Percentiles rank a stretch among this genome's conserved stretches.
Evolutionary conservation across 2,113 vertebrate genomes (phyloP).

Genomic region (Grus americana): DNA sequence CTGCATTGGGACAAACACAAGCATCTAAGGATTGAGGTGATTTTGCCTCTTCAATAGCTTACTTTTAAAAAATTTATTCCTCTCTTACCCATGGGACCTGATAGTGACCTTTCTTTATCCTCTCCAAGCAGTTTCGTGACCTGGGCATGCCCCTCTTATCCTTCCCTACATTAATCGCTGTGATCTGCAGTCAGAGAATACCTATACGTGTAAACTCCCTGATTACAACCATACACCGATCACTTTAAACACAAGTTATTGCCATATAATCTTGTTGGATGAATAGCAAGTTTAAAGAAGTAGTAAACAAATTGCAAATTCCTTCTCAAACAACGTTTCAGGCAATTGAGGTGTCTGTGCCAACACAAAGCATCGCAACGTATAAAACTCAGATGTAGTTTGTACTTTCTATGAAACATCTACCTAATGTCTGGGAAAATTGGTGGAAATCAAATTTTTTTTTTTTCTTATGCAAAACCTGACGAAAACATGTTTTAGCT

Average conservation of each 20-base stretch:
- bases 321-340: neutral
- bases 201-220: neutral
- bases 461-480: neutral
- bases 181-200: neutral
- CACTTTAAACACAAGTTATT: neutral
- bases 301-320: neutral
- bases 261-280: neutral
- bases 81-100: rapidly evolving
- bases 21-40: neutral
- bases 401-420: neutral
- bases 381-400: neutral
- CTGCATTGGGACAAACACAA: rapidly evolving
- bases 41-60: neutral
- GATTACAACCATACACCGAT: neutral
- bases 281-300: neutral
- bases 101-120: neutral
- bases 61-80: neutral
- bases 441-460: neutral
- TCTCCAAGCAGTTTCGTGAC: neutral
- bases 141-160: neutral
- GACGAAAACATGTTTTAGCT: neutral
- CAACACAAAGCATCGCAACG: neutral
- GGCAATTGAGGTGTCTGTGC: neutral
- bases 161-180: neutral
- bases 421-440: neutral